phyloP scores from a whole-genome alignment of 2,113 vertebrate genomes.

The Alethe castanea region DNA sequence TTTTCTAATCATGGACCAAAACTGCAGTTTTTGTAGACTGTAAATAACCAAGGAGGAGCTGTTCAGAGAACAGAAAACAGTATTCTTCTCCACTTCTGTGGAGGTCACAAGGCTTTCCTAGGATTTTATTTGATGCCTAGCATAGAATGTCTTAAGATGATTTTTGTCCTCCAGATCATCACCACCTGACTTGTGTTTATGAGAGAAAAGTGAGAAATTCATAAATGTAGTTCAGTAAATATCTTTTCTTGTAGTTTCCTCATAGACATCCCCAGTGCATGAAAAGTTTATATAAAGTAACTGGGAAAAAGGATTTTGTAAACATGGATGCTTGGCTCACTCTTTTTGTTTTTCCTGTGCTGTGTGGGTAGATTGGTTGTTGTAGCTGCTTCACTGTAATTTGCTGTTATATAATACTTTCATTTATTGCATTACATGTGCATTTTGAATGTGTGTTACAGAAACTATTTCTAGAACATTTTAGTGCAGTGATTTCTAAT shows the following conservation, averaged over 20 bases:
- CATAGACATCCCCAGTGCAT: background rate
- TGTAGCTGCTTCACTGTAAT: background rate
- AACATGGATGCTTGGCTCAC: background rate
- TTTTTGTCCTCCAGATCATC: background rate
- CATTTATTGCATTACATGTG: background rate
- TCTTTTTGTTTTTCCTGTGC: background rate
- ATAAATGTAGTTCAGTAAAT: background rate
- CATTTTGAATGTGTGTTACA: background rate
- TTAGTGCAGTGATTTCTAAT: background rate
- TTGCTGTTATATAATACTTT: background rate
- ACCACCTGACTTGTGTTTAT: background rate
- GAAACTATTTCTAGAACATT: background rate
- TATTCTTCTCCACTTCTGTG: background rate
- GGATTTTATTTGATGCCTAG: background rate
- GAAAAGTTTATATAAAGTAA: background rate
- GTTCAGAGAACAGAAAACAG: background rate
- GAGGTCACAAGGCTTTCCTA: slow-evolving; percentile 10
- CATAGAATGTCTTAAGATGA: background rate
- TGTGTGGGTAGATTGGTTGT: background rate
- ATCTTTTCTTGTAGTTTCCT: background rate
- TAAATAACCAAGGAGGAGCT: background rate
- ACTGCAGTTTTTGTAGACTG: background rate
- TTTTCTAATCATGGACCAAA: background rate
- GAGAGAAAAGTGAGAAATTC: background rate
- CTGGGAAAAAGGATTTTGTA: background rate